phyloP scores from a whole-genome alignment of 2,888 invertebrate genomes.

The Cabera pusaria region DNA sequence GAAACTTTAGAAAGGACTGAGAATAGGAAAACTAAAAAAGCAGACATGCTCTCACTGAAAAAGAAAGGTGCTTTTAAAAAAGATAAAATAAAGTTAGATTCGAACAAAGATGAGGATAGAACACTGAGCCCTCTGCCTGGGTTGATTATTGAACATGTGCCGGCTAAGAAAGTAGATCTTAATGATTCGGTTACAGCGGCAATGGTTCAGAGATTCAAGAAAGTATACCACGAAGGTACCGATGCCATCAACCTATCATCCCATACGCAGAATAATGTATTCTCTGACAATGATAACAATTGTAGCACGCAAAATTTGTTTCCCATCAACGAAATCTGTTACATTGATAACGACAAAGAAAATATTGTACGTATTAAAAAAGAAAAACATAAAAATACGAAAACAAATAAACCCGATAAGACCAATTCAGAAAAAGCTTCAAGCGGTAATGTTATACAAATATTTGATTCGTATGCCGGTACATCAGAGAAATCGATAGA shows the following conservation, averaged over 20 bases:
- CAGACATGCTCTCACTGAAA: constrained; percentile 23
- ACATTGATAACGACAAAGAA: constrained; percentile 21
- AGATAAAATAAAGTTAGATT: constrained; percentile 10
- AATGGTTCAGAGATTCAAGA: constrained; percentile 52
- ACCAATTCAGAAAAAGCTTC: too few species aligned
- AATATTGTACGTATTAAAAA: constrained; percentile 2
- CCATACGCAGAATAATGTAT: constrained; percentile 50
- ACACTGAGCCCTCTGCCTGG: constrained; percentile 63
- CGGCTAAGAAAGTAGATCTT: constrained; percentile 34
- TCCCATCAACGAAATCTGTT: constrained; percentile 35
- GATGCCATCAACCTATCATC: constrained; percentile 43
- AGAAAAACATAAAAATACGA: constrained; percentile 6
- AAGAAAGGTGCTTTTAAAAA: constrained; percentile 27
- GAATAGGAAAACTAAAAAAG: constrained; percentile 25
- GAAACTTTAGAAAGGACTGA: constrained; percentile 28
- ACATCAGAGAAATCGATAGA: constrained; percentile 50
- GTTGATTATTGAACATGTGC: constrained; percentile 53
- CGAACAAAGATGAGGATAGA: constrained; percentile 38
- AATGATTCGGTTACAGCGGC: constrained; percentile 45
- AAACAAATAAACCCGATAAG: background rate
- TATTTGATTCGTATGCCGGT: constrained; percentile 14
- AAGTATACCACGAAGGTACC: constrained; percentile 43
- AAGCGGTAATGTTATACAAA: constrained; percentile 2
- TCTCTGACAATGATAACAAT: constrained; percentile 47
- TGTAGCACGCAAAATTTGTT: too few species aligned